Evolutionary conservation across 1,140 invertebrate species (phyloP).

Genomic region (Leptinotarsa undecemlineata): DNA sequence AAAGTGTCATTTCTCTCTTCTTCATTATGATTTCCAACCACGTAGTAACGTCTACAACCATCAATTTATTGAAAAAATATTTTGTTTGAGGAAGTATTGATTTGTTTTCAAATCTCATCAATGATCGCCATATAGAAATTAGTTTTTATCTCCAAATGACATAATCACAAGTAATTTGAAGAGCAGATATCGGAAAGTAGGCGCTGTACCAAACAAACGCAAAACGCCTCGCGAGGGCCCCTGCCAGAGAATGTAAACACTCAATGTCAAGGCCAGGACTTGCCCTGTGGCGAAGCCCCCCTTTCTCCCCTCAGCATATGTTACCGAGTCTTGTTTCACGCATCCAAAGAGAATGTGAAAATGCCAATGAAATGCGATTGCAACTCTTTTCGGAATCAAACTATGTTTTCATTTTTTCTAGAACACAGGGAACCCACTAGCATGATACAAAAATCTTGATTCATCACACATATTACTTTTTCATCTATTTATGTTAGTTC

Average conservation of each 20-base stretch:
- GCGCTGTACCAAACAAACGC: constrained; percentile 14
- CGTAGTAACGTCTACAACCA: too few species aligned
- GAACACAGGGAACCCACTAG: too few species aligned
- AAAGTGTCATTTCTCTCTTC: too few species aligned
- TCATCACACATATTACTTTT: too few species aligned
- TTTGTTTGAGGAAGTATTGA: too few species aligned
- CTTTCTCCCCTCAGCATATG: neutral
- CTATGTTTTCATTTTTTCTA: too few species aligned
- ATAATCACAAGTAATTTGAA: constrained; percentile 6
- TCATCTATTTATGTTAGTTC: too few species aligned
- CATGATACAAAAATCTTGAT: too few species aligned
- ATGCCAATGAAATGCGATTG: too few species aligned
- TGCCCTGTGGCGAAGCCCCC: constrained; percentile 5
- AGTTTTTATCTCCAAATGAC: neutral
- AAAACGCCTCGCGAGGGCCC: constrained; percentile 32
- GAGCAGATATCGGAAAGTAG: neutral
- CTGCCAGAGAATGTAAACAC: constrained; percentile 31
- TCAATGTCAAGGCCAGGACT: constrained; percentile 46
- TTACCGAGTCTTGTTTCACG: constrained; percentile 10
- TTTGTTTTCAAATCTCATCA: neutral
- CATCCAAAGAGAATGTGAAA: neutral
- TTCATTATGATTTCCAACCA: too few species aligned
- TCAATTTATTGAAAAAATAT: too few species aligned
- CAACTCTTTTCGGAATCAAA: too few species aligned
- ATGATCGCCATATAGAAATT: neutral